These are phyloP conservation scores for Macrobrachium rosenbergii DNA, from an alignment of 1,140 invertebrate genomes.

Conservation along the genomic window DNA sequence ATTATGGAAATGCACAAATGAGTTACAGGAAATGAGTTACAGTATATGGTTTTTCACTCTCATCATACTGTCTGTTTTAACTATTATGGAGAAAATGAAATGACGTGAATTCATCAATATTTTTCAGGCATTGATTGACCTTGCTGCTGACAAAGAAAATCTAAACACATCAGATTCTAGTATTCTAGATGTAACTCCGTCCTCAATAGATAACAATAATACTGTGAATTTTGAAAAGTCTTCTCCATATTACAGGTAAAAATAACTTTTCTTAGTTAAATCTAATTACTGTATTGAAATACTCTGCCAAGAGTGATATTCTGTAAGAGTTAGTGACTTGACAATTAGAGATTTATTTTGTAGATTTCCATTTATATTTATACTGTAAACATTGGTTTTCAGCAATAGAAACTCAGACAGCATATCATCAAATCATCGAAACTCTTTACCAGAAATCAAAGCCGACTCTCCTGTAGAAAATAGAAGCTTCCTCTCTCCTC, in stretches of 20 bases:
- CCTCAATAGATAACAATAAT: slow-evolving; percentile 52
- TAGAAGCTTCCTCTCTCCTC: slow-evolving; percentile 15
- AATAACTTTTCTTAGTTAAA: neutral
- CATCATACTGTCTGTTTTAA: too few species aligned
- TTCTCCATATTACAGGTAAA: slow-evolving; percentile 48
- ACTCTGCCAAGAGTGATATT: too few species aligned
- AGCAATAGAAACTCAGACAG: slow-evolving; percentile 48
- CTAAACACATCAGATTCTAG: slow-evolving; percentile 37
- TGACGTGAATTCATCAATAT: neutral
- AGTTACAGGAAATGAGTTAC: too few species aligned
- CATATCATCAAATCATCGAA: slow-evolving; percentile 46
- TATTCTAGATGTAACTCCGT: slow-evolving; percentile 30
- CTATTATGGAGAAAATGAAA: too few species aligned
- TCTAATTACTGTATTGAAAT: neutral
- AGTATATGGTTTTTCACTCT: too few species aligned
- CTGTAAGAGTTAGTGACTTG: too few species aligned
- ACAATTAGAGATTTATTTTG: too few species aligned
- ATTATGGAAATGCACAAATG: too few species aligned
- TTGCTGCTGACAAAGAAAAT: slow-evolving; percentile 58
- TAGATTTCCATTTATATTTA: too few species aligned
- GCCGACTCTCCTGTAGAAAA: slow-evolving; percentile 48
- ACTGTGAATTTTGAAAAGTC: slow-evolving; percentile 42
- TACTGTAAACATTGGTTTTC: neutral
- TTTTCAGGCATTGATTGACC: slow-evolving; percentile 51
- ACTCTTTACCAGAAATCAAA: slow-evolving; percentile 56